Conservation (phyloP, 2,888 invertebrate species). For the Cheilosia scutellata region DNA sequence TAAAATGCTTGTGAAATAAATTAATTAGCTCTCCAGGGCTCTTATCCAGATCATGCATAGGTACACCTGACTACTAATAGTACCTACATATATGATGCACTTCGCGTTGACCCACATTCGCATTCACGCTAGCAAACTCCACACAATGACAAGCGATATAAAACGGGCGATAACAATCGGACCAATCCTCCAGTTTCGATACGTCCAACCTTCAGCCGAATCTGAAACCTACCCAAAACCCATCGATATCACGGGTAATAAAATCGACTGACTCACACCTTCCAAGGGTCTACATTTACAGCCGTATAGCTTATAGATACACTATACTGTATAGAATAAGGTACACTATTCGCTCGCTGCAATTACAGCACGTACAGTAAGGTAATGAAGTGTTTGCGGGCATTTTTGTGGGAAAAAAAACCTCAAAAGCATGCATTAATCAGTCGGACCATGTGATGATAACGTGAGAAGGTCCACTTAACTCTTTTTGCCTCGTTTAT, state of each 20-base stretch:
- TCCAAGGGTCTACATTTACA: constrained; percentile 35
- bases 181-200: constrained; percentile 69
- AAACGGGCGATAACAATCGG: constrained; percentile 64
- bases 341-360: constrained; percentile 33
- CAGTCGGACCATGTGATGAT: constrained; percentile 73
- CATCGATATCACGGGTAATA: constrained; percentile 59
- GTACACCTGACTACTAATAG: not conserved
- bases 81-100: not conserved
- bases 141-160: constrained; percentile 32
- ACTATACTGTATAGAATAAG: not conserved
- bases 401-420: constrained; percentile 34
- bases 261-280: constrained; percentile 62
- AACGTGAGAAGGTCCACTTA: constrained; percentile 75
- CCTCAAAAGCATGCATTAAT: constrained; percentile 71
- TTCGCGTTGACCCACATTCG: constrained; percentile 51
- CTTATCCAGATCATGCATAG: not conserved
- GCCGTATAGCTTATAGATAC: not conserved
- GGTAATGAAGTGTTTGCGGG: constrained; percentile 69
- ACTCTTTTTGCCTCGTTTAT: constrained; percentile 46
- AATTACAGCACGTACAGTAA: constrained; percentile 73
- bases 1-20: not conserved
- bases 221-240: constrained; percentile 67
- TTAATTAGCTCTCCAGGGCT: not conserved
- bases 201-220: constrained; percentile 45
- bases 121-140: constrained; percentile 1